Base-by-base conservation (phyloP, 2,888 invertebrate species). In the Drosophila gaucha region DNA sequence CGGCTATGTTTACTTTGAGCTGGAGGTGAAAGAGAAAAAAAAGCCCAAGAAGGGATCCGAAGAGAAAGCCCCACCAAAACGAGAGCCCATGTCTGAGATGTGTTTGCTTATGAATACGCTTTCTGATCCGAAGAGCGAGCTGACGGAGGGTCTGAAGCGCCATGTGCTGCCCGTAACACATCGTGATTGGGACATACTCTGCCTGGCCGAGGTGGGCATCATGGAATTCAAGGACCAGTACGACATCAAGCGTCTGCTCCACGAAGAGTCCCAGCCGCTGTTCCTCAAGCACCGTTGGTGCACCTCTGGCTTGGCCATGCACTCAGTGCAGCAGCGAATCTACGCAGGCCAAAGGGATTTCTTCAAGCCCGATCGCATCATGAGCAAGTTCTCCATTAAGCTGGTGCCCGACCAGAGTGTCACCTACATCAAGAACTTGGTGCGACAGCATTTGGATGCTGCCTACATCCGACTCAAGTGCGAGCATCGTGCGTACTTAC, bases 281-380 rank as follows among this genome's bases (percentile, higher is more conserved):
- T 75, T 65, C 28, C 68, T 79, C 10, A 68, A 52, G 51, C 47
- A 82, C 18, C 52, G 49, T 2, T 75, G 71, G 65, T 80, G 78
- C 39, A 39, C 65, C 67, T 67, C 78, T 9, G 20, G 33, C 26
- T 10, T 79, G 18, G 28, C 51, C 6, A 12, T 75, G 1, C 78
- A 79, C 55, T n/a, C 30, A 1, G 35, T 79, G 5, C 3, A 24
- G 0, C 16, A 39, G 1, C 12, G 22, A 2, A 14, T 20, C 1
- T 6, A 14, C 1, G 2, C 24, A 0, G 60, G 60, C 35, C 1
- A 9, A 1, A 41, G 69, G 6, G 65, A 55, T 14, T 24, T 65
- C 3, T 8, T 22, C 1, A 28, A 3, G 3, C 66, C 71, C 1
- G 0, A 2, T 0, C 16, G n/a, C 6, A 18, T 35, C 1, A 9